A percentile compares a stretch with the other conserved stretches of the same genome.
Evolutionary conservation across 53 echinoderm and acorn worm genomes (phyloP).

Genomic region (Paelopatides confundens): DNA sequence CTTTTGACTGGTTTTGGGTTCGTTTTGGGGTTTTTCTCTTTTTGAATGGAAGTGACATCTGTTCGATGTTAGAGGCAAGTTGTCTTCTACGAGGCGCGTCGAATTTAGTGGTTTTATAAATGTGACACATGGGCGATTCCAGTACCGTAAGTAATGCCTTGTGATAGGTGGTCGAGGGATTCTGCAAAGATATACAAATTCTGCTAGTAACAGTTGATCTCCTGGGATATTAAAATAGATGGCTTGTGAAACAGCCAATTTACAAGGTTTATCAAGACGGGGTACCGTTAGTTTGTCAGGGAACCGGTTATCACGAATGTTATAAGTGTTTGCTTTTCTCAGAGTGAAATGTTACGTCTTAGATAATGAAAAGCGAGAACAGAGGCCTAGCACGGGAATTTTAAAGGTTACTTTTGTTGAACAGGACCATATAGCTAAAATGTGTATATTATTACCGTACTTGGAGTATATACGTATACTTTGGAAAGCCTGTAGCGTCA

Average conservation of each 20-base stretch:
- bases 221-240: slow-evolving; percentile 14
- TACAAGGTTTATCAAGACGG: slow-evolving; percentile 8
- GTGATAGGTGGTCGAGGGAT: background rate
- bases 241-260: slow-evolving; percentile 4
- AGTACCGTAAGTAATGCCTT: background rate
- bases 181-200: background rate
- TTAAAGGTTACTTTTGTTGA: background rate
- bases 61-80: background rate
- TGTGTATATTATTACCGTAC: too few species aligned
- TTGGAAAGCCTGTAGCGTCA: too few species aligned
- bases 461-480: too few species aligned
- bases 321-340: background rate
- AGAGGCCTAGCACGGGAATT: background rate
- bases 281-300: background rate
- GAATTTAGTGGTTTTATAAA: background rate
- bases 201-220: slow-evolving; percentile 21
- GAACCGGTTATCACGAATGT: background rate
- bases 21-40: too few species aligned
- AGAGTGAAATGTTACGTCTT: background rate
- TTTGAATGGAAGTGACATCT: too few species aligned
- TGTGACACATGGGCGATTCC: background rate
- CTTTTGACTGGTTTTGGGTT: too few species aligned
- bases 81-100: background rate
- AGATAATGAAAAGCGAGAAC: background rate
- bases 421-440: background rate